phyloP scores from a whole-genome alignment of 2,113 vertebrate species.

The Vicugna pacos region DNA sequence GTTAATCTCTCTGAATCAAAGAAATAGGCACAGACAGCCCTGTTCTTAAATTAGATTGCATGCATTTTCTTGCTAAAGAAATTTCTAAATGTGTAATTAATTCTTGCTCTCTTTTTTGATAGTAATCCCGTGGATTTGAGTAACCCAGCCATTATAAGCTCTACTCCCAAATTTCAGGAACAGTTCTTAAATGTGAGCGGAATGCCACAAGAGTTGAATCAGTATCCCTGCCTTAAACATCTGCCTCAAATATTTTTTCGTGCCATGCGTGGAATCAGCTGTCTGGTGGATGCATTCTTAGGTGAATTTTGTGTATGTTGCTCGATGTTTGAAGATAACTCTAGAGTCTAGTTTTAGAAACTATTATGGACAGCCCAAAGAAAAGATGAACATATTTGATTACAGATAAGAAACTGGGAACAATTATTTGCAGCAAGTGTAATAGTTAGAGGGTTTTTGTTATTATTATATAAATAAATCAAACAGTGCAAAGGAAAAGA shows the following conservation, averaged over 20 bases:
- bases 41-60: slow-evolving; percentile 58
- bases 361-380: not conserved
- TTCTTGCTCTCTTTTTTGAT: slow-evolving; percentile 73
- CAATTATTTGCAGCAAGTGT: slow-evolving; percentile 21
- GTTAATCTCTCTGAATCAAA: slow-evolving; percentile 39
- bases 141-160: slow-evolving; percentile 97
- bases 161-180: slow-evolving; percentile 98
- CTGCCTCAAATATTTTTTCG: slow-evolving; percentile 98
- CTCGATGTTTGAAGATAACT: slow-evolving; percentile 49
- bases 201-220: slow-evolving; percentile 95
- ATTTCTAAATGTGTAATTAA: slow-evolving; percentile 72
- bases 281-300: slow-evolving; percentile 97
- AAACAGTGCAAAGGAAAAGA: slow-evolving; percentile 25
- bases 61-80: slow-evolving; percentile 49
- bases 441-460: slow-evolving; percentile 25
- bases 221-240: slow-evolving; percentile 97
- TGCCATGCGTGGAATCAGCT: slow-evolving; percentile 98
- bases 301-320: slow-evolving; percentile 88
- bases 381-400: slow-evolving; percentile 49
- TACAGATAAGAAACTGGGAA: slow-evolving; percentile 11
- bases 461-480: slow-evolving; percentile 55
- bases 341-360: slow-evolving; percentile 29
- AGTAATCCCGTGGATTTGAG: slow-evolving; percentile 99
- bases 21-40: slow-evolving; percentile 3
- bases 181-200: slow-evolving; percentile 96